phyloP scores from a whole-genome alignment of 2,888 invertebrate species.

The Rhingia campestris region DNA sequence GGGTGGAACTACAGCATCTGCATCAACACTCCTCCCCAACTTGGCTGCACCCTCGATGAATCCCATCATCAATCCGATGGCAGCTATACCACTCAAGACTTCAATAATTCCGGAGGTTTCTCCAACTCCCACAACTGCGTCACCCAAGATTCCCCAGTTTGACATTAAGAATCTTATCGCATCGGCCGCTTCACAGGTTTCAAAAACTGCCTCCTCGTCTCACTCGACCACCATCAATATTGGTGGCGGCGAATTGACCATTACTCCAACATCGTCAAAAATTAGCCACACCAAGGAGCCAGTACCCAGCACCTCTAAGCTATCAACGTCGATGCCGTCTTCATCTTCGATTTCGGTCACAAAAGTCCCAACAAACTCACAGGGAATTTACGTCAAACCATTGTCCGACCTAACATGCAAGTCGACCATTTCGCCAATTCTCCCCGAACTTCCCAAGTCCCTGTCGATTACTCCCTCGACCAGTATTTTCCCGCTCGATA shows the following conservation, averaged over 20 bases:
- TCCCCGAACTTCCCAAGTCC: slow-evolving; percentile 77
- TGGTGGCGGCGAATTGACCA: slow-evolving; percentile 76
- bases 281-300: slow-evolving; percentile 59
- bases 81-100: slow-evolving; percentile 71
- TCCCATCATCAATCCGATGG: slow-evolving; percentile 53
- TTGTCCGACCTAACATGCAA: slow-evolving; percentile 66
- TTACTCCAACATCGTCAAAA: slow-evolving; percentile 75
- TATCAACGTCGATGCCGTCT: slow-evolving; percentile 54
- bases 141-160: slow-evolving; percentile 75
- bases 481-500: slow-evolving; percentile 61
- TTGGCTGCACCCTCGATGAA: slow-evolving; percentile 64
- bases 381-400: slow-evolving; percentile 71
- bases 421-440: slow-evolving; percentile 40
- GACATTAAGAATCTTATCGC: slow-evolving; percentile 76
- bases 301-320: slow-evolving; percentile 38
- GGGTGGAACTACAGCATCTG: slow-evolving; percentile 63
- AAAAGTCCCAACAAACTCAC: slow-evolving; percentile 73
- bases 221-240: slow-evolving; percentile 76
- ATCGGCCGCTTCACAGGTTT: slow-evolving; percentile 75
- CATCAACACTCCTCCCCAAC: slow-evolving; percentile 51
- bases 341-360: slow-evolving; percentile 75
- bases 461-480: slow-evolving; percentile 77
- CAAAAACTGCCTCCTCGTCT: slow-evolving; percentile 66
- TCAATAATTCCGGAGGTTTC: slow-evolving; percentile 35
- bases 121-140: slow-evolving; percentile 11